Percentiles rank a stretch among this genome's conserved stretches.
phyloP scores from a whole-genome alignment of 2,888 invertebrate genomes.

The Chrysina gloriosa region DNA sequence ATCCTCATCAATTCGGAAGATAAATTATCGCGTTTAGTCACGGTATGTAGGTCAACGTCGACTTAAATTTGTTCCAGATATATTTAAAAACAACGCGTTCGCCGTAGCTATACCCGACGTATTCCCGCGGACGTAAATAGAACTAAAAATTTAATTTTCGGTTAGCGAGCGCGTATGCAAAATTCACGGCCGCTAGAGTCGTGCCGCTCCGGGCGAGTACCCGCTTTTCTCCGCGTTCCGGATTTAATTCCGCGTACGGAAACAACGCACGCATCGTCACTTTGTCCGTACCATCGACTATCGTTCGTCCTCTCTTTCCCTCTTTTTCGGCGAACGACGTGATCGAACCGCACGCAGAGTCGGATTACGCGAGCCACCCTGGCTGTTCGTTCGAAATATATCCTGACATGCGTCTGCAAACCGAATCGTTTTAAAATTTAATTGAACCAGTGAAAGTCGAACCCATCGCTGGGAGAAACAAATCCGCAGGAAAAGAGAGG shows the following conservation, averaged over 20 bases:
- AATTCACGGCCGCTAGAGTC: slow-evolving; percentile 14
- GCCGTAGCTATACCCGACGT: neutral
- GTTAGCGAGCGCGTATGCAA: slow-evolving; percentile 24
- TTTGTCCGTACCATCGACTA: neutral
- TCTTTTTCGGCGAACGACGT: neutral
- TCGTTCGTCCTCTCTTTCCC: neutral
- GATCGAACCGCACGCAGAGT: neutral
- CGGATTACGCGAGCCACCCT: neutral
- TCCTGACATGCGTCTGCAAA: neutral
- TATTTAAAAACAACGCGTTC: neutral
- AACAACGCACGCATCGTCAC: slow-evolving; percentile 1
- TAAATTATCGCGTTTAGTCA: neutral
- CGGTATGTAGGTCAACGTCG: neutral
- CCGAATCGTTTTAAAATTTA: slow-evolving; percentile 10
- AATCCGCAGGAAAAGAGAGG: slow-evolving; percentile 3
- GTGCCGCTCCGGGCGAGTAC: slow-evolving; percentile 5
- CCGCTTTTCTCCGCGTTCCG: neutral
- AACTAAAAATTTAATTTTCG: slow-evolving; percentile 34
- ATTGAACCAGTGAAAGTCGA: slow-evolving; percentile 12
- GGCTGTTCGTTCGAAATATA: neutral
- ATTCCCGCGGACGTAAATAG: slow-evolving; percentile 8
- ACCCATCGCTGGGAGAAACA: slow-evolving; percentile 12
- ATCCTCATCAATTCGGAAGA: neutral
- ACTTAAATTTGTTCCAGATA: slow-evolving; percentile 1
- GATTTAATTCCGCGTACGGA: neutral